phyloP scores from a whole-genome alignment of 2,797 vertebrate species.

The Carduelis carduelis region DNA sequence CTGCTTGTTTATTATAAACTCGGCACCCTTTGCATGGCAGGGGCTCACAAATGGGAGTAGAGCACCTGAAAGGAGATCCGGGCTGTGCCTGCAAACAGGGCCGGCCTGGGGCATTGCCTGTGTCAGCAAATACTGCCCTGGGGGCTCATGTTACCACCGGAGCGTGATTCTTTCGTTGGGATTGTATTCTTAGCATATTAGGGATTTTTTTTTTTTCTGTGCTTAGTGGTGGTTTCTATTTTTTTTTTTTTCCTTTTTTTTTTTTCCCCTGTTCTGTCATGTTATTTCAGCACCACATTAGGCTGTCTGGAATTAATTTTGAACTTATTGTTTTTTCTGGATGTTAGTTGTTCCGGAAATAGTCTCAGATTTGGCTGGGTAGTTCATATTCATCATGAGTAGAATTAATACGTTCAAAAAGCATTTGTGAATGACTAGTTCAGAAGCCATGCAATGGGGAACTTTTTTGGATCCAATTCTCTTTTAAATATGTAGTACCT shows the following conservation, averaged over 20 bases:
- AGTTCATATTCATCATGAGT: background rate
- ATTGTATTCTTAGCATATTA: background rate
- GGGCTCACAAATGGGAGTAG: fast-evolving
- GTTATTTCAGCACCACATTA: background rate
- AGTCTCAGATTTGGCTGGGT: background rate
- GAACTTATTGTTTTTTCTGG: background rate
- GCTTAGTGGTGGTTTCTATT: no score
- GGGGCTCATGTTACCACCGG: fast-evolving
- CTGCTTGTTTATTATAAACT: background rate
- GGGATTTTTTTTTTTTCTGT: background rate
- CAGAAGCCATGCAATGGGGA: background rate
- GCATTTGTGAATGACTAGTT: background rate
- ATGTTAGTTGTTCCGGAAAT: background rate
- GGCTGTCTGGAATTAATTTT: background rate
- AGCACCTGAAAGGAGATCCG: background rate
- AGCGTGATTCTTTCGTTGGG: background rate
- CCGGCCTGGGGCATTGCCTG: fast-evolving
- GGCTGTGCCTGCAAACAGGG: background rate
- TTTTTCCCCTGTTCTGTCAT: fast-evolving
- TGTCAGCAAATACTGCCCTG: background rate
- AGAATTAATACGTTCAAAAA: background rate
- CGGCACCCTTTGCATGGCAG: background rate
- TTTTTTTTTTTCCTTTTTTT: background rate
- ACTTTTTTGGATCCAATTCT: background rate
- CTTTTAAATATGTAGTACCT: background rate